These are phyloP conservation scores for Atethmia centrago DNA, from an alignment of 2,888 invertebrate species.

Conservation along the genomic window DNA sequence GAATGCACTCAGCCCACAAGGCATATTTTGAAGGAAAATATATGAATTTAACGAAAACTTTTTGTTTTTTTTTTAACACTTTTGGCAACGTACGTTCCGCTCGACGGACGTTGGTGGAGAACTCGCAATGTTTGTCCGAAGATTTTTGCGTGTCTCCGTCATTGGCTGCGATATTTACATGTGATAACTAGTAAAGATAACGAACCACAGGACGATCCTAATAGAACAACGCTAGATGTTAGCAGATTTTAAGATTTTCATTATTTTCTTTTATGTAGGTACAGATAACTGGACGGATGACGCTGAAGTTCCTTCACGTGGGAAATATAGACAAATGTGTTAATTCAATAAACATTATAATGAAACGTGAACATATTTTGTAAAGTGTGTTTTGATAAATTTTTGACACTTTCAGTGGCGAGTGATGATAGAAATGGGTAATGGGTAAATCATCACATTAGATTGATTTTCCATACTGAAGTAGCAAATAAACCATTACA, in stretches of 20 bases:
- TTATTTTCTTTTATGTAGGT: conserved; percentile 22
- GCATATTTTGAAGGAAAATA: conserved; percentile 38
- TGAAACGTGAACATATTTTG: not conserved
- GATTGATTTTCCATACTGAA: not conserved
- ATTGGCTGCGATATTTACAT: conserved; percentile 75
- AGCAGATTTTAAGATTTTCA: conserved; percentile 17
- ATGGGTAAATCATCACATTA: not conserved
- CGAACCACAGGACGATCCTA: conserved; percentile 67
- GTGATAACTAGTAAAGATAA: conserved; percentile 78
- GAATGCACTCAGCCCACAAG: conserved; percentile 45
- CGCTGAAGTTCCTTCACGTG: conserved; percentile 15
- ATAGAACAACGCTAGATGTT: conserved; percentile 26
- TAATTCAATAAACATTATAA: conserved; percentile 36
- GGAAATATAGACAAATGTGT: conserved; percentile 30
- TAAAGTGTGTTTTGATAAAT: not conserved
- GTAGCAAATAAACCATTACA: not conserved
- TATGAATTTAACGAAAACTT: conserved; percentile 18
- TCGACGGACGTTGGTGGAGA: conserved; percentile 50
- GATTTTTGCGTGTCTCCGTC: conserved; percentile 68
- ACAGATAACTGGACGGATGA: conserved; percentile 26
- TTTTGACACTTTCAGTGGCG: not conserved
- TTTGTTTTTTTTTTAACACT: conserved; percentile 8
- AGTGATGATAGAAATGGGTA: not conserved
- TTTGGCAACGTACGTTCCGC: conserved; percentile 47
- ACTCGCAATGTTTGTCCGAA: conserved; percentile 66